Base-by-base conservation (phyloP, 2,113 vertebrate genomes). In the Anthoscopus minutus region DNA sequence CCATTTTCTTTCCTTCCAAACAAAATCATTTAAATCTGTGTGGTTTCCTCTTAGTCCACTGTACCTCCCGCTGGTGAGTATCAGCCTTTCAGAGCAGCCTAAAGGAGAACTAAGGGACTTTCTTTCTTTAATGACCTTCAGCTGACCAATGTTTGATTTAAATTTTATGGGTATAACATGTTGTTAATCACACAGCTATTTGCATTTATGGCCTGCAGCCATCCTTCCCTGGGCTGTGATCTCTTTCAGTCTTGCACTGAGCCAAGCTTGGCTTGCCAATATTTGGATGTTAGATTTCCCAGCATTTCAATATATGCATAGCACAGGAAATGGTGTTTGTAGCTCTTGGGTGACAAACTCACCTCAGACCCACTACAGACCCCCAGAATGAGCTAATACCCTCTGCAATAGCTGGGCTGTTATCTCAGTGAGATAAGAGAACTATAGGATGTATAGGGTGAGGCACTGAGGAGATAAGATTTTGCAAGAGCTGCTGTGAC, bases 151-250 rank as follows among this genome's bases (percentile, higher is more conserved):
- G 1, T 88, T 94, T 91, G 91, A 86, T 93, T 96, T 90, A 51
- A 82, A 80, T 92, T 93, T 96, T 93, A 91, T 89, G 89, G 66
- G 31, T 86, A 79, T 89, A 92, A 92, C 86, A 92, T 89, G 81
- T 71, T 94, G 86, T 82, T 97, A 96, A 95, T 96, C 22, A 8
- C 71, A 85, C 61, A 86, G 84, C 73, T 93, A 91, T 96, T 94
- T 96, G 85, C 86, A 88, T 92, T 94, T 89, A 64, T 94, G 82
- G 77, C 91, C 83, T 84, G 76, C 58, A 93, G 82, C 91, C 87
- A 73, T 86, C 54, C 42, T 93, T 90, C 72, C 40, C 81, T 92
- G 94, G 65, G 79, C 69, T 84, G 79, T 44, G 76, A 84, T 90
- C 67, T 72, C 65, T 60, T 90, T 71, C 61, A 62, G 7, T 45